Percentiles rank a stretch among this genome's conserved stretches.
Conservation (phyloP, 2,113 vertebrate genomes). For the Struthio camelus region DNA sequence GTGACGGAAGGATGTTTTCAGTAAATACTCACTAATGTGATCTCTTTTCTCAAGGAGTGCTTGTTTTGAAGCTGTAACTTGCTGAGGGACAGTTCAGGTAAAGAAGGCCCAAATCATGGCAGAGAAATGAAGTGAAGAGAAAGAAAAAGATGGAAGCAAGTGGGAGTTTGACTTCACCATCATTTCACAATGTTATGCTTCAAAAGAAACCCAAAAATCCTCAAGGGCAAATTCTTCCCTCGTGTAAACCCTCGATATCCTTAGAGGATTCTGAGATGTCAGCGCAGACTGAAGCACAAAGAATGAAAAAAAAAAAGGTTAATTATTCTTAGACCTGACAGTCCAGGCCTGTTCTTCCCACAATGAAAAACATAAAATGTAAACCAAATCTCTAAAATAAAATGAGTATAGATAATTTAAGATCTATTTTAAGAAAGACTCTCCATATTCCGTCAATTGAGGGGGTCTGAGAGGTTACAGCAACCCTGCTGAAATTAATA, state of each 20-base stretch:
- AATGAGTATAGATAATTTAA: background rate
- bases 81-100: background rate
- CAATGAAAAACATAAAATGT: background rate
- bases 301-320: background rate
- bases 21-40: background rate
- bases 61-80: background rate
- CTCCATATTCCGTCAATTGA: background rate
- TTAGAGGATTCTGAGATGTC: background rate
- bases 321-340: background rate
- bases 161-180: background rate
- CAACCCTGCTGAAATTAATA: background rate
- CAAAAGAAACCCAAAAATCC: background rate
- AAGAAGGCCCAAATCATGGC: background rate
- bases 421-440: background rate
- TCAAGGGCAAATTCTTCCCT: background rate
- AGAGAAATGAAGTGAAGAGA: background rate
- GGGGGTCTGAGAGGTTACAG: background rate
- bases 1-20: background rate
- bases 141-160: background rate
- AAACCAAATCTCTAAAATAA: conserved; percentile 7
- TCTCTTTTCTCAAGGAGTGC: background rate
- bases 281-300: background rate
- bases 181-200: background rate
- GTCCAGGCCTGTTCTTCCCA: background rate
- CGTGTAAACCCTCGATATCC: background rate